Evolutionary conservation across 2,888 invertebrate species (phyloP), one percentile per base, ranked within the genome.

Genomic region (Scaptomyza parva): DNA sequence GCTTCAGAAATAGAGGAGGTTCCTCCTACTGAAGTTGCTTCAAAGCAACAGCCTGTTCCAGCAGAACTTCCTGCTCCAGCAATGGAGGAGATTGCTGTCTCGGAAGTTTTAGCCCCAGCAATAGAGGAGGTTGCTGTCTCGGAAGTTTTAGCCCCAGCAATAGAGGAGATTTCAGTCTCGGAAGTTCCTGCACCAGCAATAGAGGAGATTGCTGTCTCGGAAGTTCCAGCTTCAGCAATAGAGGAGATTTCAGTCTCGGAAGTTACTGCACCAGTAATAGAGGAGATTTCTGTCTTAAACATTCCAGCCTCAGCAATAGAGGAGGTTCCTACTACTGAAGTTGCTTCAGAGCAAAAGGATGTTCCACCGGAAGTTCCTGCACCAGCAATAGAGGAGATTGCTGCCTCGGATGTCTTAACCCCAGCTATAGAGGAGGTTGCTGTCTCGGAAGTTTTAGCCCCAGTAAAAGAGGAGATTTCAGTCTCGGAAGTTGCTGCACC

Each of bases 161-260:
- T 35, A 1, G 35, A n/a, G 33, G 28, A 47, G 8, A 12, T 30
- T 28, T 53, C 39, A 39, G 9, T 53, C n/a, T n/a, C n/a, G n/a
- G n/a, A n/a, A 9, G 26, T 41, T 4, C n/a, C 33, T 7, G 54
- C n/a, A n/a, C n/a, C n/a, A 47, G 18, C 22, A 43, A 33, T n/a
- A n/a, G n/a, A n/a, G n/a, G n/a, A n/a, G n/a, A n/a, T n/a, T n/a
- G n/a, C n/a, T n/a, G n/a, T n/a, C n/a, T n/a, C n/a, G n/a, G n/a
- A n/a, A n/a, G n/a, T n/a, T n/a, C n/a, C n/a, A n/a, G n/a, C n/a
- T n/a, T n/a, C n/a, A n/a, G n/a, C n/a, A n/a, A n/a, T n/a, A n/a
- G n/a, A n/a, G n/a, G n/a, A n/a, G n/a, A n/a, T n/a, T n/a, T n/a
- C n/a, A n/a, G n/a, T n/a, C n/a, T n/a, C 9, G n/a, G 20, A 53